Evolutionary conservation across 1,140 invertebrate species (phyloP), one percentile per base, ranked within the genome.

Genomic region (Tigriopus japonicus): DNA sequence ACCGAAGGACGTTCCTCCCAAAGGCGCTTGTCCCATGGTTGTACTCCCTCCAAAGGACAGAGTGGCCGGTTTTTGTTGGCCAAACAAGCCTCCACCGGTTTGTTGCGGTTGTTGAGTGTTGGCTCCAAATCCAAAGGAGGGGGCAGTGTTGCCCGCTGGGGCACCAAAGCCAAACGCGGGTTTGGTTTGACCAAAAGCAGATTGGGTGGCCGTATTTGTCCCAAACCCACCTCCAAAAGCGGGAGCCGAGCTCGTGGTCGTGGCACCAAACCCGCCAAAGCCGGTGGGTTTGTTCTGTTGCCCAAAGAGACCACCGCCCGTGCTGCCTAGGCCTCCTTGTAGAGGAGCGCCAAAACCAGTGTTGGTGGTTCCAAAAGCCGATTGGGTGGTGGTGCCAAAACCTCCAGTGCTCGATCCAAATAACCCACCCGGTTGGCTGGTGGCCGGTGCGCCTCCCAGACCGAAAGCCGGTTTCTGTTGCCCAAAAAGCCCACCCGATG

Each of bases 1-100:
- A 15, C 63, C 63, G 23, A 53, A 64, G 1, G 67, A 66, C 64
- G 67, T 65, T 35, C 28, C 28, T 3, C 10, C 63, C 66, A 51
- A 69, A 67, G 42, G 65, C 62, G 53, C 66, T 21, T 15, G 58
- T 60, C 14, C 42, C 64, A 60, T 35, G 28, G 28, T 35, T 15
- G 49, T 61, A 21, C n/a, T 62, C 28, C 59, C 62, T 23, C 67
- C 68, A 62, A 68, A 66, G 9, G 66, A 40, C 42, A 71, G 68
- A 0, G 55, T 17, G 6, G 55, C 17, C 70, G 69, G 56, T 72
- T 71, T 35, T 69, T 69, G 0, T 70, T 70, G 68, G 21, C 75
- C 75, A 69, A 84, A 83, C 2, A 83, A 65, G 42, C 75, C 63
- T 13, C 64, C 75, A 2, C 75, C 72, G 1, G 79, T 71, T 65